Evolutionary conservation across 2,113 vertebrate species (phyloP), one percentile per base, ranked within the genome.

Genomic region (Marmota monax): DNA sequence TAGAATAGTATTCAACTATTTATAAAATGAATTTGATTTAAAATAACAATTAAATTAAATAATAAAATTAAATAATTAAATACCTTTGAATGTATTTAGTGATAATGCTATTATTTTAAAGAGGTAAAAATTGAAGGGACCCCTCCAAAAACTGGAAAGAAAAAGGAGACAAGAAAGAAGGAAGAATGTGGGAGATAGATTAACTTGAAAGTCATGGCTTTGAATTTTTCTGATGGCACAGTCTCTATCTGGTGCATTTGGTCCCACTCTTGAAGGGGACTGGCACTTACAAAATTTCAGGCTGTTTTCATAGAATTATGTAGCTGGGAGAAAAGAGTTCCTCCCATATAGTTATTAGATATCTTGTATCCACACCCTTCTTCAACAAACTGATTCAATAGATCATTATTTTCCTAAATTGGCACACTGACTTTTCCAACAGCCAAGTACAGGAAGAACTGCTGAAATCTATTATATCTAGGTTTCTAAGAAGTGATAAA

Each of bases 391-490:
- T 29, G 22, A 61, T 51, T 88, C 5, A 45, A 14, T 61, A 42
- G 6, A 9, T 84, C 53, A 73, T 51, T 56, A 37, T 72, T 76
- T 70, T 13, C 8, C 76, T 84, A 84, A 96, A 80, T 53, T 82
- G 61, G 25, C 13, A 84, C 5, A 82, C 9, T 79, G 83, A 61
- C 85, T 93, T 96, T 90, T 93, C 56, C 91, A 89, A 61, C 1
- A 93, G 48, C 9, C 34, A 95, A 51, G 4, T 88, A 6, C 13
- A 83, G 37, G 4, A 84, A 67, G 84, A 77, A 39, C 10, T 88
- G 7, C 4, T 88, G 87, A 88, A 78, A 84, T 78, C 53, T 42
- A 25, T 88, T 69, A 56, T 58, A 86, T 42, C 13, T 90, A 88
- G 23, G n/a, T 83, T 94, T 90, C 79, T 78, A 42, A 83, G 56